Conservation (phyloP, 1,140 invertebrate genomes). For the Steinernema feltiae region DNA sequence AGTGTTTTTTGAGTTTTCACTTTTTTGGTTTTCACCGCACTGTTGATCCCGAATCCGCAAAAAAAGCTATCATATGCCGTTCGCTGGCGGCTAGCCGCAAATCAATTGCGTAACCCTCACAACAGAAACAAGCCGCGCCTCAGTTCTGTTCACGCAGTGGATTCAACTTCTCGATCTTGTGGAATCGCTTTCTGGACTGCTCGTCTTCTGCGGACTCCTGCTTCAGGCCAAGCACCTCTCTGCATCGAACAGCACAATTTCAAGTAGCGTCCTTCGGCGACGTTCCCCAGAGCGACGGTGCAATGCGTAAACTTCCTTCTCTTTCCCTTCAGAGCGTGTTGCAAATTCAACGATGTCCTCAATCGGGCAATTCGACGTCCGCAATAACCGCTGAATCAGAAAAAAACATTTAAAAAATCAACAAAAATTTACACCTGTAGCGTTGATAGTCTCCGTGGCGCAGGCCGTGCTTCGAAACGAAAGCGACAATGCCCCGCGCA, state of each 20-base stretch:
- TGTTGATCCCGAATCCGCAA: no score
- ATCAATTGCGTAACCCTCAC: no score
- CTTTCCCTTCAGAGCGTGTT: conserved; percentile 64
- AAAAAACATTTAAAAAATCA: not conserved
- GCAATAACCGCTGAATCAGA: conserved; percentile 72
- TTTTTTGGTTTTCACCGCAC: no score
- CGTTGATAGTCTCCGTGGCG: conserved; percentile 93
- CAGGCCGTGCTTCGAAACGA: conserved; percentile 92
- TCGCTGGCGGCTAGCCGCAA: no score
- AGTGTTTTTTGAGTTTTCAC: no score
- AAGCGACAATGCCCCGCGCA: no score
- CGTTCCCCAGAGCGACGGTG: conserved; percentile 71
- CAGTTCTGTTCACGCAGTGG: no score
- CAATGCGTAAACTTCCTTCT: conserved; percentile 79
- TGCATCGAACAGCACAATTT: conserved; percentile 75
- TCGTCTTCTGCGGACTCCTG: conserved; percentile 77
- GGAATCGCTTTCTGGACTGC: conserved; percentile 85
- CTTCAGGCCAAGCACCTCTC: conserved; percentile 87
- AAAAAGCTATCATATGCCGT: no score
- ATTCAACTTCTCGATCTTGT: conserved; percentile 76
- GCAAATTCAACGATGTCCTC: conserved; percentile 82
- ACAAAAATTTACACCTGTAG: conserved; percentile 73
- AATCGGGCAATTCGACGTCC: conserved; percentile 78
- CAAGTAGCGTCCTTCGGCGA: conserved; percentile 69
- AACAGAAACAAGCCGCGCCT: no score